A percentile compares a stretch with the other conserved stretches of the same genome.
These are phyloP conservation scores for Ametastegia equiseti DNA, from an alignment of 2,888 invertebrate genomes.

Conservation along the genomic window DNA sequence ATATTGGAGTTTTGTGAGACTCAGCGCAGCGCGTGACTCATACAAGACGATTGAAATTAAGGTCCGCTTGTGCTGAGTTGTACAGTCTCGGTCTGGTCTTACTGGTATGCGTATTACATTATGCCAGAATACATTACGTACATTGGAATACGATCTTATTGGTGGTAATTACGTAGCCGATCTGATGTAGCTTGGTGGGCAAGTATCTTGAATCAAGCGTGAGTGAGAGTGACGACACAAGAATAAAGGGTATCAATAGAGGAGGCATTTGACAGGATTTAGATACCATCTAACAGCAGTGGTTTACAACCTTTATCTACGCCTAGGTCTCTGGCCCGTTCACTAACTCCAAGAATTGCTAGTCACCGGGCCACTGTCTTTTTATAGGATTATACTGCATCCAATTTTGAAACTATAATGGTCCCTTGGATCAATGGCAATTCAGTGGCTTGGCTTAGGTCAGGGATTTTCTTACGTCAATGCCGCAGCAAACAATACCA, in stretches of 20 bases:
- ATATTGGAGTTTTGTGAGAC: background rate
- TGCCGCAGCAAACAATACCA: background rate
- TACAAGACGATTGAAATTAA: constrained; percentile 5
- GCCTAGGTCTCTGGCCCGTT: constrained; percentile 32
- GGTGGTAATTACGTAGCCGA: constrained; percentile 58
- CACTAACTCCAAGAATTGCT: constrained; percentile 54
- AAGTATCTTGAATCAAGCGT: constrained; percentile 50
- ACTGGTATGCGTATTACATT: constrained; percentile 49
- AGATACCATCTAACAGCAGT: constrained; percentile 67
- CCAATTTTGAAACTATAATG: constrained; percentile 46
- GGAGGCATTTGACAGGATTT: constrained; percentile 70
- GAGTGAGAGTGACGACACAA: constrained; percentile 68
- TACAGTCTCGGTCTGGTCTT: background rate
- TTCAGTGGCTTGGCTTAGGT: constrained; percentile 41
- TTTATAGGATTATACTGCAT: constrained; percentile 51
- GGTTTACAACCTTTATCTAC: constrained; percentile 60
- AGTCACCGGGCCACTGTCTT: constrained; percentile 57
- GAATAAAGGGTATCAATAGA: constrained; percentile 70
- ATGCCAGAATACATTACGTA: constrained; percentile 50
- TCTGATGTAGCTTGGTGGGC: constrained; percentile 54
- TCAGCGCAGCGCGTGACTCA: background rate
- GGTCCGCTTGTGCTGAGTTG: background rate
- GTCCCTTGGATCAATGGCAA: constrained; percentile 38
- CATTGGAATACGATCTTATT: constrained; percentile 47
- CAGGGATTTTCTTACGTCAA: constrained; percentile 29